Percentiles rank a stretch among this genome's conserved stretches.
Conservation (phyloP, 2,113 vertebrate species). For the Oceanites oceanicus region DNA sequence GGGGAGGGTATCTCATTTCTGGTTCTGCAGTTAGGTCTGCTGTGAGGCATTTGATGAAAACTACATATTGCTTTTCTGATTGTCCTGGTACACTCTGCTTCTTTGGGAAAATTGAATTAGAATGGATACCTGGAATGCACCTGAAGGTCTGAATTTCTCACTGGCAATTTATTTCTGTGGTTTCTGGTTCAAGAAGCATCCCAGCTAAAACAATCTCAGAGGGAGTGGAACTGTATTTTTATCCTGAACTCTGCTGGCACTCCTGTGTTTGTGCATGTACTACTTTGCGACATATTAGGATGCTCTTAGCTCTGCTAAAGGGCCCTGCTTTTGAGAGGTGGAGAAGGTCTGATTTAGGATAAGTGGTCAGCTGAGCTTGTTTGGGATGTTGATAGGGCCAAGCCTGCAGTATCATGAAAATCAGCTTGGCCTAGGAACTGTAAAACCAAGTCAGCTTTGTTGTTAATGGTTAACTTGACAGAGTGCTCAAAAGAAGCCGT, state of each 20-base stretch:
- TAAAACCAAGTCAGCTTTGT: neutral
- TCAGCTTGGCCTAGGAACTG: neutral
- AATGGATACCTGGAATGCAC: neutral
- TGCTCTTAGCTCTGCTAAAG: neutral
- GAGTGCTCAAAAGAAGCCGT: neutral
- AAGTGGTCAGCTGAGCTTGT: neutral
- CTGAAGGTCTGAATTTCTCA: neutral
- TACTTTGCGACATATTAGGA: rapidly evolving
- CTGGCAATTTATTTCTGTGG: neutral
- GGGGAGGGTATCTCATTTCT: neutral
- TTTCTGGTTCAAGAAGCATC: neutral
- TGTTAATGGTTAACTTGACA: neutral
- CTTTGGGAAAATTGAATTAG: neutral
- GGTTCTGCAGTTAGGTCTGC: neutral
- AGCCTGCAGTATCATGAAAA: rapidly evolving
- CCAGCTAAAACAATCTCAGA: neutral
- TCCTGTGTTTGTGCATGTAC: rapidly evolving
- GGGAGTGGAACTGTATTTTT: neutral
- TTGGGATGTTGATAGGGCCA: neutral
- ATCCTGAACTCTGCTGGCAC: rapidly evolving
- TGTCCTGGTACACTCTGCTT: neutral
- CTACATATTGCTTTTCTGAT: constrained; percentile 23
- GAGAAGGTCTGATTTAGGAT: neutral
- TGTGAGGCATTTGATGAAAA: neutral
- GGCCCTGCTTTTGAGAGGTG: neutral